These are phyloP conservation scores for Papilio elwesi DNA, from an alignment of 2,888 invertebrate species.

Conservation along the genomic window DNA sequence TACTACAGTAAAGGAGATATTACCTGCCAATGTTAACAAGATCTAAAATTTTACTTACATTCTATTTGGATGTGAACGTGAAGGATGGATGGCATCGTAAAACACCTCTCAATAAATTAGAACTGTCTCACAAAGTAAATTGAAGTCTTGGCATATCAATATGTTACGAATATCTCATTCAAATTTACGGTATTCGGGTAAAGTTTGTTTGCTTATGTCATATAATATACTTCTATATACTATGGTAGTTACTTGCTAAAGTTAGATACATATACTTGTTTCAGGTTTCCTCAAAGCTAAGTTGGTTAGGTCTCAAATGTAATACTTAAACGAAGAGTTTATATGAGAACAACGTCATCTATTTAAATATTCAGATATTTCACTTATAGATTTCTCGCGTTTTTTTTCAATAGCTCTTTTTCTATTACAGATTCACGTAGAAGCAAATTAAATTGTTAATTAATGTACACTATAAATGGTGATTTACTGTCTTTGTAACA, in stretches of 20 bases:
- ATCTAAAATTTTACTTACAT: background rate
- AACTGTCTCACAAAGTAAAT: constrained; percentile 1
- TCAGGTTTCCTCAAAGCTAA: no score
- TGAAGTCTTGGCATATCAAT: background rate
- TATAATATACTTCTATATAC: no score
- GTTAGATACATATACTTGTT: no score
- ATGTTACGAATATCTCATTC: background rate
- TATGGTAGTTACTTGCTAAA: no score
- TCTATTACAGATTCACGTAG: constrained; percentile 65
- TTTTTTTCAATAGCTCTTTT: background rate
- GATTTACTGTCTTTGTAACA: constrained; percentile 63
- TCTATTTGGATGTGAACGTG: background rate
- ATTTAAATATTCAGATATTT: no score
- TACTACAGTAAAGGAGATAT: background rate
- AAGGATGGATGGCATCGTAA: background rate
- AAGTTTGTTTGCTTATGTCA: background rate
- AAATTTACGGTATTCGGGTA: background rate
- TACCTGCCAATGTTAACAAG: background rate
- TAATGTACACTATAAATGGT: constrained; percentile 74
- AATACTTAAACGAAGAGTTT: no score
- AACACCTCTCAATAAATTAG: background rate
- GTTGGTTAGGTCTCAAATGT: no score
- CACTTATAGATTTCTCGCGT: no score
- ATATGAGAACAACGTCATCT: no score
- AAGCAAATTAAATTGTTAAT: constrained; percentile 59